A percentile compares a stretch with the other conserved stretches of the same genome.
Evolutionary conservation across 2,888 invertebrate species (phyloP).

Genomic region (Rhaphigaster nebulosa): DNA sequence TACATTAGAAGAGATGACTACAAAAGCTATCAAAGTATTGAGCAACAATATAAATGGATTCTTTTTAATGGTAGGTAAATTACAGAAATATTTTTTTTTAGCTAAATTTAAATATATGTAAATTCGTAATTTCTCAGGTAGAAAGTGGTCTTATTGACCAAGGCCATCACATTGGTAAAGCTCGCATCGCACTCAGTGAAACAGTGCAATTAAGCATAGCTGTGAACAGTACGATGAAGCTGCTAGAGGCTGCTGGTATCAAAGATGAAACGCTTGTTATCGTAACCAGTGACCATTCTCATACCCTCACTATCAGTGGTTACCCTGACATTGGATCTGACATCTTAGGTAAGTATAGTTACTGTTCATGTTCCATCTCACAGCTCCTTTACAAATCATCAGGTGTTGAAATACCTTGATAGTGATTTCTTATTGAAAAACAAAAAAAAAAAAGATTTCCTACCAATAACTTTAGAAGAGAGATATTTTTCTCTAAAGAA

Average conservation of each 20-base stretch:
- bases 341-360: slow-evolving; percentile 75
- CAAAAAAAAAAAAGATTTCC: too few species aligned
- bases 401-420: too few species aligned
- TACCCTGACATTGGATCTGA: slow-evolving; percentile 82
- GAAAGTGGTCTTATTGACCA: slow-evolving; percentile 90
- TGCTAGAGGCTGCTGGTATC: slow-evolving; percentile 77
- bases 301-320: slow-evolving; percentile 83
- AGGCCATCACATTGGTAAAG: slow-evolving; percentile 87
- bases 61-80: slow-evolving; percentile 76
- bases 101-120: neutral
- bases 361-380: neutral
- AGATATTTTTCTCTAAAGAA: too few species aligned
- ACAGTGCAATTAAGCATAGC: slow-evolving; percentile 85
- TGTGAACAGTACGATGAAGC: slow-evolving; percentile 78
- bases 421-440: too few species aligned
- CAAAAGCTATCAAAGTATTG: slow-evolving; percentile 80
- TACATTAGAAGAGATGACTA: slow-evolving; percentile 84
- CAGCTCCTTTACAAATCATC: neutral
- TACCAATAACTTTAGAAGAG: too few species aligned
- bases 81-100: neutral
- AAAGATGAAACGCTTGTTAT: slow-evolving; percentile 78
- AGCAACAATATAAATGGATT: slow-evolving; percentile 78
- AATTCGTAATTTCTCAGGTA: slow-evolving; percentile 71
- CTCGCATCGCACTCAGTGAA: slow-evolving; percentile 81
- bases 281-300: slow-evolving; percentile 85